A percentile compares a stretch with the other conserved stretches of the same genome.
Evolutionary conservation across 2,888 invertebrate species (phyloP).

Genomic region (Elmis aenea): DNA sequence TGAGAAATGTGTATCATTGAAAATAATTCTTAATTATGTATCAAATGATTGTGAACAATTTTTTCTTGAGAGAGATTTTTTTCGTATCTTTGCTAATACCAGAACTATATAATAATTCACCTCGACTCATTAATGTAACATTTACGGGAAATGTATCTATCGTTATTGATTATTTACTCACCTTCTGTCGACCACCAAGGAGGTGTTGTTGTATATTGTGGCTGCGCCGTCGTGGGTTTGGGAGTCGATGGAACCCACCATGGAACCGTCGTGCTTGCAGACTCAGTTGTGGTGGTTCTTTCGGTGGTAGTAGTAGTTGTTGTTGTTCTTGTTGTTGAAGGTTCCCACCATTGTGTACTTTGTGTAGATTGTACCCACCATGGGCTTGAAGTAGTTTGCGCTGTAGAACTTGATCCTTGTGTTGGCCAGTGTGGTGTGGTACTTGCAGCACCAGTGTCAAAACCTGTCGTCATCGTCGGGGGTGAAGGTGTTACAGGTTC

Average conservation of each 20-base stretch:
- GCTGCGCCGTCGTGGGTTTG: constrained; percentile 24
- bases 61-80: too few species aligned
- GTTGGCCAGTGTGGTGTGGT: constrained; percentile 30
- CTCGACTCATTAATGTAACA: too few species aligned
- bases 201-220: constrained; percentile 16
- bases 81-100: too few species aligned
- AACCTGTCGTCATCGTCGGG: constrained; percentile 67
- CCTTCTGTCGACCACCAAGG: too few species aligned
- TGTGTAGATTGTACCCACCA: constrained; percentile 37
- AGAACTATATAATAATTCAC: too few species aligned
- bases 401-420: constrained; percentile 25
- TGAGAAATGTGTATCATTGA: too few species aligned
- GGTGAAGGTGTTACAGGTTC: constrained; percentile 70
- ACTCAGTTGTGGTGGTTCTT: constrained; percentile 25
- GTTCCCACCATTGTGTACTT: constrained; percentile 38
- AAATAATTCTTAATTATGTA: too few species aligned
- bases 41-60: too few species aligned
- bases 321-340: constrained; percentile 28
- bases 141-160: too few species aligned
- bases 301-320: constrained; percentile 24
- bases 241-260: constrained; percentile 23
- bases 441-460: constrained; percentile 50
- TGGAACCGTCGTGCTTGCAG: constrained; percentile 25
- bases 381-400: constrained; percentile 34
- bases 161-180: too few species aligned